Base-by-base conservation (phyloP, 64 coral and sea anemone genomes). In the Anthopleura sola region DNA sequence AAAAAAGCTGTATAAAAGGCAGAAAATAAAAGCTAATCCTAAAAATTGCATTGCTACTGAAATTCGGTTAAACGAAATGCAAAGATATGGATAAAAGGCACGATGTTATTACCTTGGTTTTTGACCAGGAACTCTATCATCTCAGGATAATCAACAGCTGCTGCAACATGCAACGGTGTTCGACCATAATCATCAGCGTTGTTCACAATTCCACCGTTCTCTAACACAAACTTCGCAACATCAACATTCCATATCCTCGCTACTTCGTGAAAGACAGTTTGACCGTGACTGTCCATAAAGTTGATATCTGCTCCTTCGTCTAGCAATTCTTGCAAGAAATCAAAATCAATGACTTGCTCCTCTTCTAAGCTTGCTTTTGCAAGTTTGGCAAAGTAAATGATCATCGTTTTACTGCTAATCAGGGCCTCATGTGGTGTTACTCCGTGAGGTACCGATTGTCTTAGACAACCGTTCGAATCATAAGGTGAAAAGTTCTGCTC, bases 361-460 rank as follows among this genome's bases (percentile, higher is more conserved):
- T 34, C 57, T 62, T 95, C 86, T 15, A 86, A 33, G 32, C 87
- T 89, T 7, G 87, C 69, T 68, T 79, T 94, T 0, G 97, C 97
- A 12, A 99, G 81, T 49, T 99, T 90, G 21, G 97, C 97, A 85
- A 99, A 99, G 80, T 99, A 99, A 44, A 99, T 89, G n/a, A 99
- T 89, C 60, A 99, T 55, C 2, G 97, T 90, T 92, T 92, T 86
- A 83, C 93, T 95, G 6, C 78, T 84, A 21, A 89, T 87, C 18
- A 96, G 44, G 1, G 90, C 62, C 29, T 49, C 23, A 86, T 50
- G 10, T 31, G 69, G 3, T 76, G 90, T 37, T 3, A 86, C 94
- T 28, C 31, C 74, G 48, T 89, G 80, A 32, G 87, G 68, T 21
- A 95, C 36, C 11, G 90, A 62, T 15, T 62, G 93, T 36, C 88